Evolutionary conservation across 2,113 vertebrate genomes (phyloP).

Genomic region (Sphyrna mokarran): DNA sequence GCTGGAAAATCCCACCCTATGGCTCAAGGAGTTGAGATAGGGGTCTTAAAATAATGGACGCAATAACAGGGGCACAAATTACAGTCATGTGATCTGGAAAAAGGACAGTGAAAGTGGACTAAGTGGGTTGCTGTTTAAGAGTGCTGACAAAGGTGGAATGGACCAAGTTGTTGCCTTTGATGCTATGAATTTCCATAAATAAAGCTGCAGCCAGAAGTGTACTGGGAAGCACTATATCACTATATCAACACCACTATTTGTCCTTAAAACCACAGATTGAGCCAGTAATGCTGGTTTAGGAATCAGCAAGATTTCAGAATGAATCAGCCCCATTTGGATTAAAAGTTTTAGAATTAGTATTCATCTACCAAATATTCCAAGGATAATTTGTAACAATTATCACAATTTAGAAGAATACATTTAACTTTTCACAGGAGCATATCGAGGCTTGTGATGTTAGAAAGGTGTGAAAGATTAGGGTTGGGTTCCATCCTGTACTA

Average conservation of each 20-base stretch:
- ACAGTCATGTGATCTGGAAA: not conserved
- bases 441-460: not conserved
- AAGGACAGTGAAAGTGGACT: not conserved
- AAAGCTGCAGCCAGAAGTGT: not conserved
- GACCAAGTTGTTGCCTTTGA: not conserved
- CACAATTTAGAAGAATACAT: not conserved
- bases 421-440: conserved; percentile 20
- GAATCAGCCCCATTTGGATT: not conserved
- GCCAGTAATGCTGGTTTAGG: not conserved
- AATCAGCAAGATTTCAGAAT: not conserved
- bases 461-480: not conserved
- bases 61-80: not conserved
- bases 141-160: not conserved
- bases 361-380: not conserved
- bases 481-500: not conserved
- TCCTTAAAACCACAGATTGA: not conserved
- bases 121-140: not conserved
- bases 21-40: not conserved
- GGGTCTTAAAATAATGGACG: not conserved
- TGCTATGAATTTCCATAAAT: not conserved
- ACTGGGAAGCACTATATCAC: not conserved
- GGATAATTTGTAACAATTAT: conserved; percentile 30
- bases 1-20: too few relatives aligned
- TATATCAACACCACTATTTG: not conserved
- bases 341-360: not conserved